These are phyloP conservation scores for Pollimyrus isidori DNA, from an alignment of 2,113 vertebrate genomes.

Conservation along the genomic window DNA sequence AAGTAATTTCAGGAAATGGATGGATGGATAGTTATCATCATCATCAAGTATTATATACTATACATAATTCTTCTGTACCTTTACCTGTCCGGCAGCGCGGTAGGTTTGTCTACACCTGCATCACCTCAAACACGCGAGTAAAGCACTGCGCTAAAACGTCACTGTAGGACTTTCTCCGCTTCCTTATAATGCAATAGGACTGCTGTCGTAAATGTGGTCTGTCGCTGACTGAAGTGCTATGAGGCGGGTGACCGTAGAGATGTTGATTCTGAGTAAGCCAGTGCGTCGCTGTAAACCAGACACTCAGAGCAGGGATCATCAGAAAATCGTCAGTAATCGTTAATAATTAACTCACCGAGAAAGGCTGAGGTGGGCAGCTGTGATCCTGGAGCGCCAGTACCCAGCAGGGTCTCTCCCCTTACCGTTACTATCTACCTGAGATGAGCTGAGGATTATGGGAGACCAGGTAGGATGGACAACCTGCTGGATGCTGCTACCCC, in stretches of 20 bases:
- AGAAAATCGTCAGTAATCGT: too few relatives aligned
- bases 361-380: too few relatives aligned
- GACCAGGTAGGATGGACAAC: background rate
- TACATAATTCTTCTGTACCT: background rate
- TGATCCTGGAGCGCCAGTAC: too few relatives aligned
- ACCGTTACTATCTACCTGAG: background rate
- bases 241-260: background rate
- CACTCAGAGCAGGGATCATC: background rate
- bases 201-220: background rate
- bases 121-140: background rate
- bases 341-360: background rate
- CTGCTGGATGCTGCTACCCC: background rate
- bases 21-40: background rate
- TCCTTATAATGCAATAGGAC: background rate
- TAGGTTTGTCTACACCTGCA: background rate
- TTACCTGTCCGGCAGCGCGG: background rate
- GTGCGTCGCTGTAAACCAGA: background rate
- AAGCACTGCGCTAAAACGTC: background rate
- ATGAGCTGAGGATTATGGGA: background rate
- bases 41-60: background rate
- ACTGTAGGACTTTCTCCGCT: background rate
- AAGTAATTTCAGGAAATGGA: too few relatives aligned
- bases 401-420: background rate
- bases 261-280: background rate
- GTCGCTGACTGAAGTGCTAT: background rate